A percentile compares a stretch with the other conserved stretches of the same genome.
These are phyloP conservation scores for Synanceia verrucosa DNA, from an alignment of 2,797 vertebrate genomes.

Conservation along the genomic window DNA sequence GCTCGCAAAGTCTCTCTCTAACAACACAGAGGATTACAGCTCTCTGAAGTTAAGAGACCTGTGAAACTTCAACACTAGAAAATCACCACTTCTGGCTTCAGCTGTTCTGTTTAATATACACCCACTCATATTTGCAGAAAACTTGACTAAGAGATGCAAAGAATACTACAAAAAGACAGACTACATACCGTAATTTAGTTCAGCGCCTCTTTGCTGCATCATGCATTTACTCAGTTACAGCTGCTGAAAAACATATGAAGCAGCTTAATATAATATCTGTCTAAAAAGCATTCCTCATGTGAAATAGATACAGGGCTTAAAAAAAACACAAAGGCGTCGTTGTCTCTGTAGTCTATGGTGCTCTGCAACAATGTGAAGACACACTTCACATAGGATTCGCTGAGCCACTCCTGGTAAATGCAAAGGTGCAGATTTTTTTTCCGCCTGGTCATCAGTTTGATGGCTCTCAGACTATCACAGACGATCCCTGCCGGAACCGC, in stretches of 20 bases:
- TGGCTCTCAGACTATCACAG: constrained; percentile 69
- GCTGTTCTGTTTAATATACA: constrained; percentile 4
- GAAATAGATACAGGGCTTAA: constrained; percentile 33
- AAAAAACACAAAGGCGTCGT: constrained; percentile 19
- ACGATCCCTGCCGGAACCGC: constrained; percentile 54
- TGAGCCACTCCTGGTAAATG: constrained; percentile 72
- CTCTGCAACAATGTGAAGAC: constrained; percentile 47
- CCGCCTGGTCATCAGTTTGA: constrained; percentile 78
- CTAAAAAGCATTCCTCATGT: constrained; percentile 7
- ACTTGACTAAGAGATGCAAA: not conserved
- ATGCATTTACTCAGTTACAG: not conserved
- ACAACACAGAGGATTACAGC: constrained; percentile 45
- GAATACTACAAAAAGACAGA: not conserved
- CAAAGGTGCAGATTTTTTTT: constrained; percentile 76
- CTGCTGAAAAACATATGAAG: constrained; percentile 8
- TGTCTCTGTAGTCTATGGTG: constrained; percentile 25
- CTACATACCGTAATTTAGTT: constrained; percentile 9
- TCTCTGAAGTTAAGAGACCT: constrained; percentile 26
- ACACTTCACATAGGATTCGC: constrained; percentile 54
- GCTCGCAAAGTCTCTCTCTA: constrained; percentile 41
- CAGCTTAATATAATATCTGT: constrained; percentile 26
- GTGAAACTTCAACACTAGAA: constrained; percentile 29
- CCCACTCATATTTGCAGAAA: not conserved
- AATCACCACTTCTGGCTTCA: constrained; percentile 17
- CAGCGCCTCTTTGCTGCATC: constrained; percentile 10